Conservation (phyloP, 2,113 vertebrate species). For the Callocephalon fimbriatum region DNA sequence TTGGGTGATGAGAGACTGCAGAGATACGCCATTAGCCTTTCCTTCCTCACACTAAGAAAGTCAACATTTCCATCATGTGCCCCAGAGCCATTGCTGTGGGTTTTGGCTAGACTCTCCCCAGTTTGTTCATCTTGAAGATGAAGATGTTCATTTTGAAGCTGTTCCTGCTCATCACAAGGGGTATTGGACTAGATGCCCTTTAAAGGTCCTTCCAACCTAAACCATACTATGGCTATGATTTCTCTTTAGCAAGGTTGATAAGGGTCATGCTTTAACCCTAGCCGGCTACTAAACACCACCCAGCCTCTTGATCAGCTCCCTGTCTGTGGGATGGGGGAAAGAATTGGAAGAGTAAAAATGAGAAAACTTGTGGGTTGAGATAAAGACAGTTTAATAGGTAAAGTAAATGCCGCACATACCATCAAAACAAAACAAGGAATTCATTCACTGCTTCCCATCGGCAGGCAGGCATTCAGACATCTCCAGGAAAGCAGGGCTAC, state of each 20-base stretch:
- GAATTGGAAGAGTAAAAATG: neutral
- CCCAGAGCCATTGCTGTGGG: neutral
- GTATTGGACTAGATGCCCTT: neutral
- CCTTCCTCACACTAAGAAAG: neutral
- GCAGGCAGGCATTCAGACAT: neutral
- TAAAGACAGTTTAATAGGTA: neutral
- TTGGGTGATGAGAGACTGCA: neutral
- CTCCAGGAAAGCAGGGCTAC: neutral
- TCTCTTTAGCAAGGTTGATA: neutral
- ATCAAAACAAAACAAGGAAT: neutral
- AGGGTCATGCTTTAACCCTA: neutral
- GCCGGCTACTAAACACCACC: neutral
- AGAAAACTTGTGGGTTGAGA: neutral
- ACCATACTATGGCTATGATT: fast-evolving
- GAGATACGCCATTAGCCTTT: neutral
- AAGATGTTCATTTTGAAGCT: neutral
- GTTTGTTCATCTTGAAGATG: neutral
- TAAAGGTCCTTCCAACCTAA: neutral
- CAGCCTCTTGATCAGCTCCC: neutral
- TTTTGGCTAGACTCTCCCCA: neutral
- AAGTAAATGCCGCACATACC: neutral
- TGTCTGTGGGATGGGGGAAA: neutral
- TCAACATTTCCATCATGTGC: neutral
- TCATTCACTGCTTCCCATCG: neutral
- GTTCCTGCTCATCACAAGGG: neutral